Evolutionary conservation across 2,113 vertebrate species (phyloP).

Genomic region (Nipponia nippon): DNA sequence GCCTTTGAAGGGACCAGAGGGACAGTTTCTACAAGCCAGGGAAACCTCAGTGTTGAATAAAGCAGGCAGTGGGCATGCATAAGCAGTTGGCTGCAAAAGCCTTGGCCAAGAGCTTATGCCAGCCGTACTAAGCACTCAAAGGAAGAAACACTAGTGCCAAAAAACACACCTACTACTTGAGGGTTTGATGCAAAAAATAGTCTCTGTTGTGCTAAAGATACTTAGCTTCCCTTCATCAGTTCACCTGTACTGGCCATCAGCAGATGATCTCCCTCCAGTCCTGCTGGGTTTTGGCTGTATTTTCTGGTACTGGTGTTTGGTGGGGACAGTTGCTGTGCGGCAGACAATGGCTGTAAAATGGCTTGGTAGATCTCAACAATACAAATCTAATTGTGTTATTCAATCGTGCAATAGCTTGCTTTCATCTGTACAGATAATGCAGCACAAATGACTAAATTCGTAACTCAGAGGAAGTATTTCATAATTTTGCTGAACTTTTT

Average conservation of each 20-base stretch:
- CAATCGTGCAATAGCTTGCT: background rate
- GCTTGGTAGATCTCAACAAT: background rate
- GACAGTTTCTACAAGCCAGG: background rate
- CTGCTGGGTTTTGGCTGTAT: background rate
- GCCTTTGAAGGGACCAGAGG: background rate
- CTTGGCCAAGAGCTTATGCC: background rate
- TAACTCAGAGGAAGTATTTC: background rate
- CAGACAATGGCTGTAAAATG: background rate
- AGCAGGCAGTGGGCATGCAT: background rate
- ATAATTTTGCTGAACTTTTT: constrained; percentile 28
- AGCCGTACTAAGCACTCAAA: background rate
- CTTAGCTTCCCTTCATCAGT: background rate
- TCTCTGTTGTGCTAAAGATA: background rate
- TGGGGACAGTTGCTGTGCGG: background rate
- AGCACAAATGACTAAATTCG: background rate
- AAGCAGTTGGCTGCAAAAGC: background rate
- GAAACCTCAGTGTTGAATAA: background rate
- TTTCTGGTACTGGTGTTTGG: background rate
- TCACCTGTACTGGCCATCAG: background rate
- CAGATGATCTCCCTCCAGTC: background rate
- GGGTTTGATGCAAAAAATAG: background rate
- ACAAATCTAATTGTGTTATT: background rate
- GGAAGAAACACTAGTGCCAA: background rate
- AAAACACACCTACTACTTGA: background rate
- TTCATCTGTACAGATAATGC: background rate